These are phyloP conservation scores for Choloepus didactylus DNA, from an alignment of 2,797 vertebrate genomes.

Conservation along the genomic window DNA sequence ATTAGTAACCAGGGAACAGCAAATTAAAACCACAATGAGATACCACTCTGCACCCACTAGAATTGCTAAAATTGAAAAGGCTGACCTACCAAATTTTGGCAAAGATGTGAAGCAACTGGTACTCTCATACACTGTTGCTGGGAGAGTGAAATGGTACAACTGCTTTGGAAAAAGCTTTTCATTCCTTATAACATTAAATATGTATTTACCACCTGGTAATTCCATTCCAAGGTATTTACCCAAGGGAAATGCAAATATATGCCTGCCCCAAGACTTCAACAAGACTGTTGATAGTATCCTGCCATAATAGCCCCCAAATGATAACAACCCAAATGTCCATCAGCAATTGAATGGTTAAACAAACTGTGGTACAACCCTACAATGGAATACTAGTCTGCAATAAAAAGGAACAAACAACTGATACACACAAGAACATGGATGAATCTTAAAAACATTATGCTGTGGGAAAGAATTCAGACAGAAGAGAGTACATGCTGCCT, in stretches of 20 bases:
- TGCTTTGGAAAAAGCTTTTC: neutral
- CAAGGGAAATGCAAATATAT: neutral
- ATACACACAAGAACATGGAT: neutral
- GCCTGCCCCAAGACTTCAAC: neutral
- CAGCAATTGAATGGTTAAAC: neutral
- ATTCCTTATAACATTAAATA: conserved; percentile 11
- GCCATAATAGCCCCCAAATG: neutral
- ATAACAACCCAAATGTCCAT: neutral
- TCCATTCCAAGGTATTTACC: neutral
- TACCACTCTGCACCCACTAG: neutral
- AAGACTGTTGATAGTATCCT: neutral
- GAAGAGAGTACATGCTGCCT: neutral
- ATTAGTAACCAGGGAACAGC: neutral
- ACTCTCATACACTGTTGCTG: neutral
- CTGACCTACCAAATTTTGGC: neutral
- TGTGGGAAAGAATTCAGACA: neutral
- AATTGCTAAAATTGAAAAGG: conserved; percentile 12
- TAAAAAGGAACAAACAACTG: neutral
- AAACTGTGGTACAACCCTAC: neutral
- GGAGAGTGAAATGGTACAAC: neutral
- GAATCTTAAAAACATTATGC: neutral
- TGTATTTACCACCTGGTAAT: neutral
- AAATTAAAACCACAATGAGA: neutral
- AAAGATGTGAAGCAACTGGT: neutral
- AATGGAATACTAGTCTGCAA: neutral